Evolutionary conservation across 2,113 vertebrate species (phyloP).

Genomic region (Nymphicus hollandicus): DNA sequence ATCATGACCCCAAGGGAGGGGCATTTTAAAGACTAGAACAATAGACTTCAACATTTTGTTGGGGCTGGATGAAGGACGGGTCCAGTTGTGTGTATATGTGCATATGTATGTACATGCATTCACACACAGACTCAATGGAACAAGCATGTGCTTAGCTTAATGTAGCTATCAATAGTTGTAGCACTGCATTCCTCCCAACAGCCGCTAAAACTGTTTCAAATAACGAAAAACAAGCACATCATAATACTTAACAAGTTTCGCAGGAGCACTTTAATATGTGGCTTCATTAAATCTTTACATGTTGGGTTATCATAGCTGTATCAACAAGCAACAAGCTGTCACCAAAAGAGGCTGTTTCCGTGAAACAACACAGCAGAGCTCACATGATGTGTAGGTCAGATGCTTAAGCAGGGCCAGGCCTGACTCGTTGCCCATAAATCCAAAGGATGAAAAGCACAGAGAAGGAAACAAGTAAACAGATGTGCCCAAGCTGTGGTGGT

Average conservation of each 20-base stretch:
- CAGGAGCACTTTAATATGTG: background rate
- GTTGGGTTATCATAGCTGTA: background rate
- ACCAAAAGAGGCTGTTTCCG: background rate
- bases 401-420: background rate
- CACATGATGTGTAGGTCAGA: accelerated
- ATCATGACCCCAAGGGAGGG: background rate
- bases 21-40: background rate
- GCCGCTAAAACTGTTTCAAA: background rate
- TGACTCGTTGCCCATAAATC: background rate
- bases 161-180: background rate
- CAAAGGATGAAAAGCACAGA: background rate
- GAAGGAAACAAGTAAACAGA: background rate
- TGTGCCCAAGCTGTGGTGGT: background rate
- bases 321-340: background rate
- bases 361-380: background rate
- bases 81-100: background rate
- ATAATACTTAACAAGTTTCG: background rate
- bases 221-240: background rate
- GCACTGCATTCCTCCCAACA: background rate
- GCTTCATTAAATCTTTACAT: background rate
- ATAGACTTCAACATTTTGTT: background rate
- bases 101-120: background rate
- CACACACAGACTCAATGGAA: background rate
- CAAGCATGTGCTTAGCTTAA: background rate
- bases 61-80: background rate